phyloP scores from a whole-genome alignment of 1,140 invertebrate species.

The Orussus abietinus region DNA sequence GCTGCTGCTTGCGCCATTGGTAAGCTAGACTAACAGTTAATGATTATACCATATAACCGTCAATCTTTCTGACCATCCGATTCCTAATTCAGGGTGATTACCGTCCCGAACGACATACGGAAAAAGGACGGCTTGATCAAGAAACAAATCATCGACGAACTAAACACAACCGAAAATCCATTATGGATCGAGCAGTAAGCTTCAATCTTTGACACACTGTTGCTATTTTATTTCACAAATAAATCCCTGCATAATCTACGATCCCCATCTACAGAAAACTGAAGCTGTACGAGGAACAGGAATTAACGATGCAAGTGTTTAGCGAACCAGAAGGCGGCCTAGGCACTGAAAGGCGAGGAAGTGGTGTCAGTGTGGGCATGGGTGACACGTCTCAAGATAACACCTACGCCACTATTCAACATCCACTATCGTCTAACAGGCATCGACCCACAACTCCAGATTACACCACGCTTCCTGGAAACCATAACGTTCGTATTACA shows the following conservation, averaged over 20 bases:
- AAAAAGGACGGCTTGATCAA: slow-evolving; percentile 79
- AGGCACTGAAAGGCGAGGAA: slow-evolving; percentile 52
- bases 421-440: slow-evolving; percentile 54
- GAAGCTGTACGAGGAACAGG: slow-evolving; percentile 88
- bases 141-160: slow-evolving; percentile 76
- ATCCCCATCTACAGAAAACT: slow-evolving; percentile 62
- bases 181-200: slow-evolving; percentile 87
- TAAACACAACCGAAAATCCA: slow-evolving; percentile 87
- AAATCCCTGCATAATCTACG: neutral
- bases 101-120: slow-evolving; percentile 64
- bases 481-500: slow-evolving; percentile 42
- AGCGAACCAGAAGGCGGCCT: slow-evolving; percentile 67
- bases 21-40: slow-evolving; percentile 47
- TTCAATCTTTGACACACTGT: slow-evolving; percentile 8
- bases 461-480: slow-evolving; percentile 67
- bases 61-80: too few species aligned
- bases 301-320: slow-evolving; percentile 89
- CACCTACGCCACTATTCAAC: slow-evolving; percentile 84
- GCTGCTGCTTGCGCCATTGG: slow-evolving; percentile 85
- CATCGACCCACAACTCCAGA: slow-evolving; percentile 61
- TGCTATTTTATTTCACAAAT: neutral
- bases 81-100: slow-evolving; percentile 56
- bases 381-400: slow-evolving; percentile 64
- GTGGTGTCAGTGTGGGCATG: slow-evolving; percentile 49
- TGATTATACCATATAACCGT: too few species aligned